Evolutionary conservation across 2,113 vertebrate genomes (phyloP).

Genomic region (Athene cunicularia): DNA sequence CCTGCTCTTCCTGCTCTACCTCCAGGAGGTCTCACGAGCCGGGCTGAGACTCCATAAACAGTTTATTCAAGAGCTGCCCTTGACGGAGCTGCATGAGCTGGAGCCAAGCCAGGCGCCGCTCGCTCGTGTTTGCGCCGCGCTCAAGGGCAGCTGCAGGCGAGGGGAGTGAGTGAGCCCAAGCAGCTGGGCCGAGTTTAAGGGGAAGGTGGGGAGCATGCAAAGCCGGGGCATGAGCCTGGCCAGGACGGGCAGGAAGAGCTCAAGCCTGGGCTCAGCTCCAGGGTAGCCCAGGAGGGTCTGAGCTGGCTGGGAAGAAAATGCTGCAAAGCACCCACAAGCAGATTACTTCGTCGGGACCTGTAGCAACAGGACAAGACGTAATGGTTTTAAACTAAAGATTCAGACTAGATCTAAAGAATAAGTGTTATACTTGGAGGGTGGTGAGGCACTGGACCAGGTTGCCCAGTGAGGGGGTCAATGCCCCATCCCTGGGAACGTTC

Average conservation of each 20-base stretch:
- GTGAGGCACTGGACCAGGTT: too few relatives aligned
- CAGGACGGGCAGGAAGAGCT: not conserved
- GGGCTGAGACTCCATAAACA: not conserved
- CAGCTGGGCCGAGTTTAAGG: not conserved
- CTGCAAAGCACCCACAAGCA: not conserved
- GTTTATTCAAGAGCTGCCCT: not conserved
- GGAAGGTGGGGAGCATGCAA: too few relatives aligned
- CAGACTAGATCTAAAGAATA: too few relatives aligned
- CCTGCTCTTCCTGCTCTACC: not conserved
- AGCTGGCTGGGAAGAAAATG: not conserved
- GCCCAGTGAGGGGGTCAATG: not conserved
- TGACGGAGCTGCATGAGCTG: not conserved
- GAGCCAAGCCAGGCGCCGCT: not conserved
- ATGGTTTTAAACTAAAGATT: not conserved
- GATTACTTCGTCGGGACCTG: not conserved
- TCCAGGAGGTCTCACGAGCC: not conserved
- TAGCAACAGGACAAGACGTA: rapidly evolving
- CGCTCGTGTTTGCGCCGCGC: not conserved
- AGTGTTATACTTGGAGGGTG: too few relatives aligned
- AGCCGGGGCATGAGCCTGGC: rapidly evolving
- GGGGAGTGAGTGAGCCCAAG: not conserved
- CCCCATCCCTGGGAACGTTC: not conserved
- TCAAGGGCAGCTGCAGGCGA: not conserved
- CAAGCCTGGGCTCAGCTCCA: not conserved
- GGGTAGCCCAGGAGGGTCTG: not conserved